Base-by-base conservation (phyloP, 2,797 vertebrate genomes). In the Anguilla marmorata region DNA sequence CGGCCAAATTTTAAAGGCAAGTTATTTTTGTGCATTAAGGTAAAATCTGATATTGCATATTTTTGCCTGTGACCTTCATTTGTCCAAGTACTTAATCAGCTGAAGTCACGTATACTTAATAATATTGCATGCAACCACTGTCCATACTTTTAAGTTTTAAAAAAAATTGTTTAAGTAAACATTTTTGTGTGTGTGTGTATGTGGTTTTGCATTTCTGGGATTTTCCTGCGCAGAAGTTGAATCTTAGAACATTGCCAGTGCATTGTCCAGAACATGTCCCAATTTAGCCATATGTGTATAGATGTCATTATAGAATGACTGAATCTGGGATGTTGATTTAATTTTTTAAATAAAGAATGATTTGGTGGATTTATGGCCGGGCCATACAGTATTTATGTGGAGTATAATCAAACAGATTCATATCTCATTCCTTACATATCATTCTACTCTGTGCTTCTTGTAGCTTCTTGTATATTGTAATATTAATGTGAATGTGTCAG, bases 1-100 rank as follows among this genome's bases (percentile, higher is more conserved):
- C 96, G 98, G 86, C 98, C 98, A 45, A 99, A 99, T 94, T 99
- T 99, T 93, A 97, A 99, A 98, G 98, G 98, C 99, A 95, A 88
- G 95, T 89, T 93, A 27, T 11, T n/a, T 21, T 48, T 84, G 79
- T 33, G 5, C 48, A 58, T 33, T 69, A 52, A 63, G 63, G 82
- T 19, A 58, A 37, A 80, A 48, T 85, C 45, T 56, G 16, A 74
- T 52, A 69, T 76, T 52, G 21, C 85, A 50, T 52, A 58, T 37
- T 48, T 88, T 72, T 86, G 41, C 63, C 52, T 89, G 16, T 88
- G 87, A 86, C 37, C 86, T 45, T 76, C 45, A 41, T 76, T 86
- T 45, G 41, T 45, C 4, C 41, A 52, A 52, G 50, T 52, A 52
- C 50, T 52, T 52, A 52, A 52, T 52, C 50, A 52, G 50, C 7